Evolutionary conservation across 1,140 invertebrate genomes (phyloP).

Genomic region (Hormaphis cornu): DNA sequence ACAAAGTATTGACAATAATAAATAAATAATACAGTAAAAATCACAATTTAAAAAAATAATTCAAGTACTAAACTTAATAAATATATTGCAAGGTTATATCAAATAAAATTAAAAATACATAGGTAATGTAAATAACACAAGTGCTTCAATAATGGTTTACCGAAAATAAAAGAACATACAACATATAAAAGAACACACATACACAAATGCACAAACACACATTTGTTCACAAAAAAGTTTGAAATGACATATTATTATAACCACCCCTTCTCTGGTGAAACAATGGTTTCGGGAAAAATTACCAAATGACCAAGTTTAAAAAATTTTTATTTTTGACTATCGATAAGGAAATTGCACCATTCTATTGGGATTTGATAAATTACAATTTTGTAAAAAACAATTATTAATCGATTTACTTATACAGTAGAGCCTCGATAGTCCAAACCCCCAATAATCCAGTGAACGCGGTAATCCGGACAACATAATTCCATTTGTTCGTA

Average conservation of each 20-base stretch:
- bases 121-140: conserved; percentile 12
- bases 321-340: too few species aligned
- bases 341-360: not conserved
- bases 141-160: conserved; percentile 3
- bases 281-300: too few species aligned
- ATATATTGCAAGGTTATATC: conserved; percentile 15
- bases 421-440: too few species aligned
- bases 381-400: not conserved
- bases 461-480: too few species aligned
- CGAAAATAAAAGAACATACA: not conserved
- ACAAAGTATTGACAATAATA: too few species aligned
- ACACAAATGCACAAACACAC: not conserved
- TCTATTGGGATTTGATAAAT: not conserved
- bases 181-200: not conserved
- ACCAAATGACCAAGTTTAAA: too few species aligned
- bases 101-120: conserved; percentile 19
- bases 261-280: too few species aligned
- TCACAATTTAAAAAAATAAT: not conserved
- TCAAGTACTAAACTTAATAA: not conserved
- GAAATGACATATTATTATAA: too few species aligned
- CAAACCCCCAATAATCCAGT: too few species aligned
- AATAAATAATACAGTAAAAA: not conserved
- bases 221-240: conserved; percentile 21
- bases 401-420: not conserved
- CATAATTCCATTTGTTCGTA: too few species aligned